Evolutionary conservation across 2,797 vertebrate species (phyloP).

Genomic region (Heterohyrax brucei): DNA sequence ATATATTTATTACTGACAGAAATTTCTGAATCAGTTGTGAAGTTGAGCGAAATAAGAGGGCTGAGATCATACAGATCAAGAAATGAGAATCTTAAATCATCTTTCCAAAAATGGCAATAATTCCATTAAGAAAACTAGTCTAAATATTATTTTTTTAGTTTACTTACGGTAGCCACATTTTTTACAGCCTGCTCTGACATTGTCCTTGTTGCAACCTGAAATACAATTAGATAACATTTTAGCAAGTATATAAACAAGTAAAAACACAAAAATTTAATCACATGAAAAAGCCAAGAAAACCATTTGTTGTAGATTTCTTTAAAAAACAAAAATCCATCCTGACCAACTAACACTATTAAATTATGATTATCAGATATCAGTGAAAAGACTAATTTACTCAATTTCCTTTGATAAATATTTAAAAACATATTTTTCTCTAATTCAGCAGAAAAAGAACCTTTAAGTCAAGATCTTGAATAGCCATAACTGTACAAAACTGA

Average conservation of each 20-base stretch:
- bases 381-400: constrained; percentile 34
- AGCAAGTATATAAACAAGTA: constrained; percentile 23
- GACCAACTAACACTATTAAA: constrained; percentile 40
- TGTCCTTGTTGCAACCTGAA: constrained; percentile 98
- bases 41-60: neutral
- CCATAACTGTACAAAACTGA: neutral
- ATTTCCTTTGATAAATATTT: constrained; percentile 63
- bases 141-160: constrained; percentile 3
- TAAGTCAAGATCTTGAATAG: constrained; percentile 20
- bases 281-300: neutral
- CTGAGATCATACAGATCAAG: neutral
- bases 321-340: neutral
- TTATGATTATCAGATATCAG: neutral
- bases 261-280: constrained; percentile 58
- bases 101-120: neutral
- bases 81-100: neutral
- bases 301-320: neutral
- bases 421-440: constrained; percentile 54
- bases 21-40: constrained; percentile 41
- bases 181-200: constrained; percentile 98
- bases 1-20: neutral
- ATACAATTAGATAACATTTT: constrained; percentile 76
- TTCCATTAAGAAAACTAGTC: neutral
- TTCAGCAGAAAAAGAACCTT: constrained; percentile 10
- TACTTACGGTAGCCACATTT: constrained; percentile 99